Conservation (phyloP, 30 jellyfish, hydroid and myxozoan genomes). For the Aurelia coerulea region DNA sequence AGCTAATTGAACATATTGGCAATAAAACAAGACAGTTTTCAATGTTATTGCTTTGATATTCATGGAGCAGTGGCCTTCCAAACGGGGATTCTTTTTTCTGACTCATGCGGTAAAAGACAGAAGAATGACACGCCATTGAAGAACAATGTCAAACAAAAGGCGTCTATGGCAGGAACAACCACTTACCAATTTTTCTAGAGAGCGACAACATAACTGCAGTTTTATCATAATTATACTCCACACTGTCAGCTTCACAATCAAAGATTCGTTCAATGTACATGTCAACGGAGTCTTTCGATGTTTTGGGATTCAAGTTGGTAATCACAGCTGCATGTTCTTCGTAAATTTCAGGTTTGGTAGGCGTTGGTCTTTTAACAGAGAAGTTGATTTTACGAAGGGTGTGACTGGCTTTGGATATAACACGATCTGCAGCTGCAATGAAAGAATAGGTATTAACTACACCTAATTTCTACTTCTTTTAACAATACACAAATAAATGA, state of each 20-base stretch:
- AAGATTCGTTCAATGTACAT: background rate
- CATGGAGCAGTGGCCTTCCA: no score
- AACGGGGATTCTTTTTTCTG: no score
- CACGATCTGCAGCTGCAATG: conserved; percentile 18
- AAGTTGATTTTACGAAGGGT: background rate
- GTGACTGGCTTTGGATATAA: conserved; percentile 1
- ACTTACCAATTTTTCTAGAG: conserved; percentile 30
- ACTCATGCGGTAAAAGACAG: no score
- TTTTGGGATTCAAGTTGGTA: background rate
- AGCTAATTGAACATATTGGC: no score
- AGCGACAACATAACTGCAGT: conserved; percentile 12
- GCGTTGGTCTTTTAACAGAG: background rate
- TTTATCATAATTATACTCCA: conserved; percentile 9
- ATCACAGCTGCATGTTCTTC: background rate
- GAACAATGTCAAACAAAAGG: no score
- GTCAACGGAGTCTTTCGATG: background rate
- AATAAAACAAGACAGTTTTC: no score
- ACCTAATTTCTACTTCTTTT: no score
- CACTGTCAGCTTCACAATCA: background rate
- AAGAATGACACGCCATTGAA: no score
- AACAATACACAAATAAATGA: no score
- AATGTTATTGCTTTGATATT: no score
- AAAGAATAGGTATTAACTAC: background rate
- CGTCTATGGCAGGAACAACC: no score
- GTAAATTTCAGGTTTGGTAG: background rate